phyloP scores from a whole-genome alignment of 1,140 invertebrate genomes.

The Drosophila suzukii region DNA sequence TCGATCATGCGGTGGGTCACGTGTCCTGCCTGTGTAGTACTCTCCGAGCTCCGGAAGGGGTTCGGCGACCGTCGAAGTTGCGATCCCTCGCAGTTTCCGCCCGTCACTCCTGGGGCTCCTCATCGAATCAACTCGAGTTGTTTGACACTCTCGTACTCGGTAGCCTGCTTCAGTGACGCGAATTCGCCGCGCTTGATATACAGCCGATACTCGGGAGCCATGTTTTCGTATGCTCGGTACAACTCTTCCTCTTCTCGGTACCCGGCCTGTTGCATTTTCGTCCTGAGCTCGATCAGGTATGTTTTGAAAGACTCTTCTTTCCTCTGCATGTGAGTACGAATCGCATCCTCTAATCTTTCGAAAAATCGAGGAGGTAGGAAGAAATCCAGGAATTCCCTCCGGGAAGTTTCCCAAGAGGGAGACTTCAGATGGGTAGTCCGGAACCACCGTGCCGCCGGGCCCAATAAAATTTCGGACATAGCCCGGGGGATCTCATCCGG shows the following conservation, averaged over 20 bases:
- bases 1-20: too few relatives aligned
- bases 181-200: neutral
- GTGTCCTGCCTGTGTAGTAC: too few relatives aligned
- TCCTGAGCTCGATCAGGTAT: neutral
- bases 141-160: too few relatives aligned
- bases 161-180: neutral
- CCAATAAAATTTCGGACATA: too few relatives aligned
- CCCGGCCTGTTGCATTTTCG: neutral
- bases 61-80: too few relatives aligned
- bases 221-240: neutral
- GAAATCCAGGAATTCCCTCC: neutral
- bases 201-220: neutral
- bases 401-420: neutral
- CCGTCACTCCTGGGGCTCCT: too few relatives aligned
- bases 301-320: neutral
- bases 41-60: too few relatives aligned
- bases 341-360: neutral
- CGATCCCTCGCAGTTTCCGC: too few relatives aligned
- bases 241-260: neutral
- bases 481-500: conserved; percentile 1
- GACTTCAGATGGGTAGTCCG: neutral
- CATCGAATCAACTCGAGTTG: too few relatives aligned
- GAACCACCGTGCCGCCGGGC: too few relatives aligned
- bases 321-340: neutral
- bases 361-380: neutral